A percentile compares a stretch with the other conserved stretches of the same genome.
Evolutionary conservation across 2,797 vertebrate genomes (phyloP).

Genomic region (Lemur catta): DNA sequence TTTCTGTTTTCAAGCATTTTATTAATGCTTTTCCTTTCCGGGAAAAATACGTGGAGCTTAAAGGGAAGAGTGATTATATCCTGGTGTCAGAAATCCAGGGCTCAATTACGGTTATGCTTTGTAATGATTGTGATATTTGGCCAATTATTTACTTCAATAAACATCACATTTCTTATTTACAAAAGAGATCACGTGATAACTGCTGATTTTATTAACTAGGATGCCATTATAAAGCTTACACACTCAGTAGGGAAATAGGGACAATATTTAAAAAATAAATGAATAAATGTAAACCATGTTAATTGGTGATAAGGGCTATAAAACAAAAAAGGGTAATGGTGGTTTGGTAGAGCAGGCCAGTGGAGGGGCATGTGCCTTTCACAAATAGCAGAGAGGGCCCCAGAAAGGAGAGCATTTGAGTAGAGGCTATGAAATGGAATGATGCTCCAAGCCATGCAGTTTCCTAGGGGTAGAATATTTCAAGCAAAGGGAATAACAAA

Average conservation of each 20-base stretch:
- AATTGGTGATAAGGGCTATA: not conserved
- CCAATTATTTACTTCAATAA: not conserved
- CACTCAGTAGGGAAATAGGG: not conserved
- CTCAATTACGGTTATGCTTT: not conserved
- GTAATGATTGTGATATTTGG: not conserved
- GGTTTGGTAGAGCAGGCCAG: not conserved
- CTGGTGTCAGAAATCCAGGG: not conserved
- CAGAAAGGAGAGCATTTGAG: not conserved
- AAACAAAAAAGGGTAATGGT: not conserved
- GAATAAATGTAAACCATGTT: not conserved
- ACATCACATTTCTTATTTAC: not conserved
- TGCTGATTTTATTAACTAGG: not conserved
- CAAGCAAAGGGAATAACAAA: not conserved
- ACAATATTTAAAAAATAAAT: not conserved
- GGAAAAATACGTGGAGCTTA: not conserved
- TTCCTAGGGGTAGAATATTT: not conserved
- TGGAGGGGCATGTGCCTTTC: not conserved
- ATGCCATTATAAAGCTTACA: not conserved
- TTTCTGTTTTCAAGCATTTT: not conserved
- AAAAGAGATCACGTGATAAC: not conserved
- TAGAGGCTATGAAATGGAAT: not conserved
- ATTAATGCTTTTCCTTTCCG: not conserved
- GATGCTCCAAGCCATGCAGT: not conserved
- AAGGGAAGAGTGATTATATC: not conserved
- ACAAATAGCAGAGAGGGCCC: not conserved